Evolutionary conservation across 1,140 invertebrate species (phyloP), one percentile per base, ranked within the genome.

Genomic region (Caenorhabditis remanei): DNA sequence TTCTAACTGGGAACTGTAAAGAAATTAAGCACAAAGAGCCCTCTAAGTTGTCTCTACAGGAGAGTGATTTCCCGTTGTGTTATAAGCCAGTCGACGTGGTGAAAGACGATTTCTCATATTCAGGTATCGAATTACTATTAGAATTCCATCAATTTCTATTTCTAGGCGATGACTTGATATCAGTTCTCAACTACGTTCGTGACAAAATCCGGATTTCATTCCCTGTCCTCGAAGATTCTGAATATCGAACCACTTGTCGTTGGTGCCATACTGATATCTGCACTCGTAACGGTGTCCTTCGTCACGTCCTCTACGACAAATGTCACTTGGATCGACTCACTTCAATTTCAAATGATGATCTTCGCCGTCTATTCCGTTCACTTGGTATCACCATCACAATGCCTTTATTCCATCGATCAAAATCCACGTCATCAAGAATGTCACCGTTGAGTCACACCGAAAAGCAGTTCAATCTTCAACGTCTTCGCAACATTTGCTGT

Each of bases 221-320:
- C 13, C 13, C n/a, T 0, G 7, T 65, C 11, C 63, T 65, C 24
- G 63, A 65, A 9, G 63, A 65, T 19, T 14, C 5, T 2, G 32
- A 65, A 65, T 65, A 40, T 19, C 24, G 13, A 8, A 65, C 63
- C 8, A 40, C 24, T 8, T 65, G 63, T 65, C 63, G 40, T 41
- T 65, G 63, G 63, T 65, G 63, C 40, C 63, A 40, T 40, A 14
- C n/a, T 40, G 63, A 65, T 16, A 24, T 65, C 11, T 41, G 9
- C n/a, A 40, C 63, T 65, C 32, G 40, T 9, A 32, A 65, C 13
- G n/a, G 63, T 65, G 63, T 41, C 11, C 21, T 65, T 41, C 40
- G 63, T 14, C 63, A 65, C 40, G 40, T 65, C 19, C 63, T 65
- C 40, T 40, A 65, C 40, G 63, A 65, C 63, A 65, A 65, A 41